Base-by-base conservation (phyloP, 2,888 invertebrate genomes). In the Phalera bucephala region DNA sequence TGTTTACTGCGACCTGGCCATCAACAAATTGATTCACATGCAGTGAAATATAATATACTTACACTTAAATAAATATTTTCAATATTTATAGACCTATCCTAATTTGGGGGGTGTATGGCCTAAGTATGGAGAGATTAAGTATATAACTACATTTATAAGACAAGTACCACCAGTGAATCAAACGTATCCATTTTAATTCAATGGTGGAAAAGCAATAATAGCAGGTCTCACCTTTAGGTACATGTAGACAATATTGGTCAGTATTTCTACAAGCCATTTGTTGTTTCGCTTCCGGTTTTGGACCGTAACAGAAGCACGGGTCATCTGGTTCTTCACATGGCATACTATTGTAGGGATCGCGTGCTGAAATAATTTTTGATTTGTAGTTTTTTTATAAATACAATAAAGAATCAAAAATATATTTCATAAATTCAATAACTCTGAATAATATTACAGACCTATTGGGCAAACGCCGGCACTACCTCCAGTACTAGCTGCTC, bases 1-100 rank as follows among this genome's bases (percentile, higher is more conserved):
- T 76, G 74, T 58, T 82, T 83, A 72, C 63, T 80, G 71, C 73
- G 83, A 86, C 87, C 88, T 89, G 88, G 70, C 78, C 78, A 85
- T 72, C 57, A 86, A 85, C 62, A 85, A 83, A 81, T 68, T 63
- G 52, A 64, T 66, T 72, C 75, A 75, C 54, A 72, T 66, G 64
- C 59, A 65, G 56, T 63, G 52, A 46, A 48, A 45, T 52, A 33
- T 34, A 11, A 31, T 22, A 33, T 41, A 42, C 31, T 39, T 26
- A 23, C 22, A 23, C 26, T 29, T 9, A n/a, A 4, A 4, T 5
- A 12, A 12, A 2, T 5, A 11, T 6, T 9, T 23, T 9, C 10
- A 1, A 25, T 25, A 12, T 2, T n/a, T n/a, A n/a, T n/a, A 25
- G 3, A 6, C 25, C 14, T 27, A 14, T 14, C 27, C 27, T 27